Evolutionary conservation across 2,797 vertebrate genomes (phyloP), one percentile per base, ranked within the genome.

Genomic region (Anguilla megastoma): DNA sequence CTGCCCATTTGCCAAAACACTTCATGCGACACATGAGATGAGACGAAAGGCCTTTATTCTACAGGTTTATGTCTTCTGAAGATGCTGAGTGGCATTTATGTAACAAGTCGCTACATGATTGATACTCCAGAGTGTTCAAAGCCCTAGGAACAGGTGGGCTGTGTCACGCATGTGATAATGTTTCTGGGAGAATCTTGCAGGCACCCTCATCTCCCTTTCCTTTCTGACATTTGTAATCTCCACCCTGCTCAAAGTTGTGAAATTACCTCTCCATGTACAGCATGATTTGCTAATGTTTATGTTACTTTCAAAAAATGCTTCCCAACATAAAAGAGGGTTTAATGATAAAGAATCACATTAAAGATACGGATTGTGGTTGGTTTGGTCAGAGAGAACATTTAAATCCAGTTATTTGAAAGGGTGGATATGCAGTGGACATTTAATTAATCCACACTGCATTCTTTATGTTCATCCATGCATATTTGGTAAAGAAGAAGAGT

Each of bases 1-100:
- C 56, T 86, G 18, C 50, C 21, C 21, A 84, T 71, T 88, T 88
- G 54, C 60, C 48, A 71, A 86, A 52, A 54, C 30, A 82, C 41
- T 86, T 83, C 41, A 54, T 54, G 48, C 58, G 45, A 45, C 85
- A 82, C 76, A 48, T 66, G 87, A 82, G 71, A 45, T 21, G 76
- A 82, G 76, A 80, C 52, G 33, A 58, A 56, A 80, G 71, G 33
- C n/a, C 21, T 82, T 36, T 85, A 16, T 45, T 79, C 24, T 50
- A 16, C 56, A 30, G 33, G 41, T 63, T 86, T 56, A 33, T 85
- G 58, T 85, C 52, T 48, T 45, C 60, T 48, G 56, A 66, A 63
- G 60, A 63, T 86, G 84, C 69, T 52, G 54, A 85, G 63, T 54
- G 71, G 71, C 85, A 85, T 88, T 82, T 80, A 52, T 50, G 71